phyloP scores from a whole-genome alignment of 2,113 vertebrate genomes.

The Muscicapa adusta region DNA sequence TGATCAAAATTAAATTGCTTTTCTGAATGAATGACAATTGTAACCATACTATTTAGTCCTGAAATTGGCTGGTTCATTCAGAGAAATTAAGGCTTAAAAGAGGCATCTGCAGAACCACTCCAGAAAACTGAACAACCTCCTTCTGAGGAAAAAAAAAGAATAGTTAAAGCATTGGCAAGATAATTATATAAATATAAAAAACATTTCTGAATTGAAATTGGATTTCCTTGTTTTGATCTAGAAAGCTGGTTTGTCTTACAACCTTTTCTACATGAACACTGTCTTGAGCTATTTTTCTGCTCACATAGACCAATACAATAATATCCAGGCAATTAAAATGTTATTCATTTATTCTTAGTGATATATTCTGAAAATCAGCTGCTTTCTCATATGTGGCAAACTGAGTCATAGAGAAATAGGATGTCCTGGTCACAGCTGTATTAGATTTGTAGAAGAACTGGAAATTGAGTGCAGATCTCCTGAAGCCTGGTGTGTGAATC shows the following conservation, averaged over 20 bases:
- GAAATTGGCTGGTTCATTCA: constrained; percentile 1
- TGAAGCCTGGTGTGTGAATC: neutral
- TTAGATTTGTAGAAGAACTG: neutral
- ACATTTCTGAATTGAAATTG: neutral
- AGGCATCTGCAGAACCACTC: neutral
- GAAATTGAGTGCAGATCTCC: neutral
- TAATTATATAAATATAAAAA: constrained; percentile 31
- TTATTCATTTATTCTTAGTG: neutral
- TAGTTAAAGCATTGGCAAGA: neutral
- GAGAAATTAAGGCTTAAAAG: constrained; percentile 23
- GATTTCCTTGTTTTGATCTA: neutral
- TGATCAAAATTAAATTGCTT: constrained; percentile 38
- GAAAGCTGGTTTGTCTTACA: neutral
- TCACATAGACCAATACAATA: neutral
- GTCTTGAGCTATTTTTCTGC: neutral
- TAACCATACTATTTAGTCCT: neutral
- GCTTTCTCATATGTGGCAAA: neutral
- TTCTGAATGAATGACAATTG: constrained; percentile 27
- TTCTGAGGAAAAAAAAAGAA: neutral
- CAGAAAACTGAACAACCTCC: neutral
- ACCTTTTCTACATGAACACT: neutral
- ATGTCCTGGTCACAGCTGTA: neutral
- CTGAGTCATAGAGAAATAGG: neutral
- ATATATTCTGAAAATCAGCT: neutral
- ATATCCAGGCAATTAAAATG: neutral